phyloP scores from a whole-genome alignment of 2,113 vertebrate species.

The Hydrochoerus hydrochaeris region DNA sequence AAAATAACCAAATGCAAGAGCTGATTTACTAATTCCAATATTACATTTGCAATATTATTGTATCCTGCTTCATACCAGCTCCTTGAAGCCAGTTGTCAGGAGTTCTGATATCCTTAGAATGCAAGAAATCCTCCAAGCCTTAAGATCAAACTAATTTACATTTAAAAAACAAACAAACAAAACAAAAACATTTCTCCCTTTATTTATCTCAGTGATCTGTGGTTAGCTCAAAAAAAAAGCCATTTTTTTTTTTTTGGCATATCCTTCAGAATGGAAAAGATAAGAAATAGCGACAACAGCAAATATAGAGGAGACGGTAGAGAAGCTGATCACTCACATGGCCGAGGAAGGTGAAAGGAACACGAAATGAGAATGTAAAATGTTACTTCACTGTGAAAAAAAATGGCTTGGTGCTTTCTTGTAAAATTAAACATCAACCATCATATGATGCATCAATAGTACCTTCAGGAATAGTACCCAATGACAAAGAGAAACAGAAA shows the following conservation, averaged over 20 bases:
- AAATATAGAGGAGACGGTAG: not conserved
- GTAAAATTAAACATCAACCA: not conserved
- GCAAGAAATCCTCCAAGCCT: not conserved
- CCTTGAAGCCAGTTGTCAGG: not conserved
- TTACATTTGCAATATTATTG: not conserved
- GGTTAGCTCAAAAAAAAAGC: no score
- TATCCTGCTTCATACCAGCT: not conserved
- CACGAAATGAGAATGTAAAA: not conserved
- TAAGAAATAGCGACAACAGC: not conserved
- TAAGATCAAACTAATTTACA: not conserved
- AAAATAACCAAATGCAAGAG: not conserved
- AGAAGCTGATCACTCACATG: not conserved
- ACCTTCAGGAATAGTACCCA: not conserved
- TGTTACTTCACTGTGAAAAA: not conserved
- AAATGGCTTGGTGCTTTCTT: not conserved
- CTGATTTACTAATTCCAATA: not conserved
- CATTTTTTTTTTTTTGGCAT: not conserved
- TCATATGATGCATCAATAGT: not conserved
- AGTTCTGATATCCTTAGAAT: not conserved
- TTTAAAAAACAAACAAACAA: not conserved
- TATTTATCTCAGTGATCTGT: not conserved
- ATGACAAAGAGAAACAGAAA: not conserved
- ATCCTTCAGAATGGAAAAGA: not conserved
- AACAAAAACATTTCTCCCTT: not conserved
- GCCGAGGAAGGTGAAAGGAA: not conserved